Evolutionary conservation across 1,140 invertebrate species (phyloP), one percentile per base, ranked within the genome.

Genomic region (Tetranychus urticae): DNA sequence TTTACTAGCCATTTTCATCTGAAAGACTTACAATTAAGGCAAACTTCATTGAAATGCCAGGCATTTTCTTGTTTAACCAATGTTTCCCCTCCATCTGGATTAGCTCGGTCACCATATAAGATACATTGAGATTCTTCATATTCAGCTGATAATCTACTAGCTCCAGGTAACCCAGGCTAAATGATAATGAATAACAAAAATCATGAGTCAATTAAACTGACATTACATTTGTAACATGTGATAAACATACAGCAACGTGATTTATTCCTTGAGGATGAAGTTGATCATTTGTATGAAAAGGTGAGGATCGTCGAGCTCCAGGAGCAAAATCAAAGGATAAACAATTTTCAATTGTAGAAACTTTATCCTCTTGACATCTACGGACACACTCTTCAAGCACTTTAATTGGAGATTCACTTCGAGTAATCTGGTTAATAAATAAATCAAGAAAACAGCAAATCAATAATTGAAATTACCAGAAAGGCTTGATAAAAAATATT

Each of bases 41-140:
- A 91, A 39, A 89, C 82, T 79, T 90, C 86, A 23, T 84, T 85
- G 68, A 88, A 89, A 70, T 89, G 86, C 6, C 67, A 88, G 81
- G 69, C 84, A 84, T 66, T 88, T 85, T 2, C 84, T 84, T 5
- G 86, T 82, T 58, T 86, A 76, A 88, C 85, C 1, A 89, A 75
- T 63, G 81, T 84, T 31, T 85, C 86, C 37, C 86, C 84, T 23
- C 86, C 86, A 72, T 89, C 86, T 1, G 86, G 86, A 55, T 81
- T 79, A 66, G 83, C 77, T 68, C 86, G 84, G 70, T 89, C 86
- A 10, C 82, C 76, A 7, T 86, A 87, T 59, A 90, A 70, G 70
- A 86, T 86, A 69, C 88, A 91, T n/a, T 81, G 84, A 10, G 85
- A 88, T 69, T 89, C 85, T 69, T 89, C 86, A 68, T 88, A 90